Percentiles rank a stretch among this genome's conserved stretches.
phyloP scores from a whole-genome alignment of 1,140 invertebrate genomes.

The Mamestra configurata region DNA sequence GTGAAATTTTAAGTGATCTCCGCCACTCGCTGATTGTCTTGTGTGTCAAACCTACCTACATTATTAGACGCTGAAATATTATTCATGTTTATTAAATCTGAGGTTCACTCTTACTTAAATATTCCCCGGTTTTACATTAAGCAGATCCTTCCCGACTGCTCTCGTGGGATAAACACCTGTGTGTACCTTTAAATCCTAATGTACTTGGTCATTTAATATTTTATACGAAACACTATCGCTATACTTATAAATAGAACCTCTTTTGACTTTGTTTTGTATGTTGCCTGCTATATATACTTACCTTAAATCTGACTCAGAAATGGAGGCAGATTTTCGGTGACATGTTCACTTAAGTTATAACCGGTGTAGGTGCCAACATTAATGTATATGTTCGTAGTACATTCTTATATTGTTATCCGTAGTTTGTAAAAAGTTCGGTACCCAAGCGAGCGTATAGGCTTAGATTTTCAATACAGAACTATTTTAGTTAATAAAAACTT shows the following conservation, averaged over 20 bases:
- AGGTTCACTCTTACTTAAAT: neutral
- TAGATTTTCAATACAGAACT: conserved; percentile 19
- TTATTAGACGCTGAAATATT: neutral
- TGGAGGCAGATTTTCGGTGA: conserved; percentile 3
- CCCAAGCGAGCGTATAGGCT: neutral
- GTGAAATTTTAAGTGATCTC: neutral
- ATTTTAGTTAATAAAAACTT: conserved; percentile 36
- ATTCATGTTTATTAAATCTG: conserved; percentile 14
- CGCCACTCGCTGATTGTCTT: neutral
- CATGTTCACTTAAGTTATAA: conserved; percentile 8
- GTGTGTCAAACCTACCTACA: neutral
- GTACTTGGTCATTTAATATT: conserved; percentile 22
- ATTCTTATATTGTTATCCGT: neutral
- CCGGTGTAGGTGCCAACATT: too few relatives aligned
- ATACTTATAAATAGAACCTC: neutral
- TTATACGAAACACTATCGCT: neutral
- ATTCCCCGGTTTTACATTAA: conserved; percentile 31
- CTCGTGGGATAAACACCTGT: conserved; percentile 5
- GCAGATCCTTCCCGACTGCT: neutral
- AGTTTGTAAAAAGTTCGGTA: neutral
- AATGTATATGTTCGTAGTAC: neutral
- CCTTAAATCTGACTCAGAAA: neutral
- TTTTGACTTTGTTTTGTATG: neutral
- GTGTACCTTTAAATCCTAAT: neutral
- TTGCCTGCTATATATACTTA: neutral